A percentile compares a stretch with the other conserved stretches of the same genome.
These are phyloP conservation scores for Stegodyphus mimosarum DNA, from an alignment of 1,140 invertebrate species.

Conservation along the genomic window DNA sequence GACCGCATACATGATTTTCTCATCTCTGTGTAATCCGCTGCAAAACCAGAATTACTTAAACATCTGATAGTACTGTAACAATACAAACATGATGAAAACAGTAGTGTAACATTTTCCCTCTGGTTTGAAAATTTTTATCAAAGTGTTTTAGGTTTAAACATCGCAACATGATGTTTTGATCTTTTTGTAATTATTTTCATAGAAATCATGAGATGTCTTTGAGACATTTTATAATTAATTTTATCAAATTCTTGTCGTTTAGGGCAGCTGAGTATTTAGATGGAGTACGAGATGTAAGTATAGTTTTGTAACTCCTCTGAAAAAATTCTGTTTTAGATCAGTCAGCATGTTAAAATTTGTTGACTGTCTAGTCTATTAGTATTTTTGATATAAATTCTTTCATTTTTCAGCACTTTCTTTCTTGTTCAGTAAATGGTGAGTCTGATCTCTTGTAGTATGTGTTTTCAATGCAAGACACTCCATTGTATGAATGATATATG, in stretches of 20 bases:
- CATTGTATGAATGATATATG: neutral
- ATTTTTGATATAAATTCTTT: constrained; percentile 59
- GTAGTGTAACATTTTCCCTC: too few species aligned
- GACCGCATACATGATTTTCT: too few species aligned
- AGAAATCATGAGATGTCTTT: too few species aligned
- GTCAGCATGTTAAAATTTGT: neutral
- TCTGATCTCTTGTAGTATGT: neutral
- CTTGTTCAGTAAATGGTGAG: neutral
- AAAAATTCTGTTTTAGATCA: neutral
- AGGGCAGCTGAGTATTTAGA: constrained; percentile 84
- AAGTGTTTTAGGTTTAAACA: too few species aligned
- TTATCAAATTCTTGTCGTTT: constrained; percentile 23
- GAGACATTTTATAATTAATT: too few species aligned
- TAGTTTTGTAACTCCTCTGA: neutral
- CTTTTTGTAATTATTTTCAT: too few species aligned
- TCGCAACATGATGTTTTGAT: too few species aligned
- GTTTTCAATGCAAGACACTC: neutral
- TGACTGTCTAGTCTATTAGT: neutral
- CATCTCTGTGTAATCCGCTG: too few species aligned
- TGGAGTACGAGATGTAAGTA: constrained; percentile 71
- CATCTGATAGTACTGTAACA: too few species aligned
- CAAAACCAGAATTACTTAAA: too few species aligned
- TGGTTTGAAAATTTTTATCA: too few species aligned
- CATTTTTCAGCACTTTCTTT: constrained; percentile 1
- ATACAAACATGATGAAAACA: too few species aligned